Evolutionary conservation across 2,888 invertebrate species (phyloP), one percentile per base, ranked within the genome.

Genomic region (Agrotis ipsilon): DNA sequence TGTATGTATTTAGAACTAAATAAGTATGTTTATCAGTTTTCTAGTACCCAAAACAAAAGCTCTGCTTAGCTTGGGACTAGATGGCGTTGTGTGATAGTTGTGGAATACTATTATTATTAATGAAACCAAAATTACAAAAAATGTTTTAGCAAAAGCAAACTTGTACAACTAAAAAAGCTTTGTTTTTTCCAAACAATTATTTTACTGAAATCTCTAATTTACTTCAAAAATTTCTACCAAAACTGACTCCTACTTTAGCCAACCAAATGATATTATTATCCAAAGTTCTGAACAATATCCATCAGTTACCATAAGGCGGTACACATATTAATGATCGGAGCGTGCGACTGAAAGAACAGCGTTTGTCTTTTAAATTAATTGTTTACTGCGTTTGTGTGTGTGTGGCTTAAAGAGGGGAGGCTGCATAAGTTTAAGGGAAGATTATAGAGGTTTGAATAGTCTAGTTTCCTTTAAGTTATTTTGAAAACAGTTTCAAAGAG

Each of bases 301-400:
- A 69, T 80, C 73, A 69, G 76, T 67, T 59, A 72, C 77, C 62
- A 51, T 82, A 86, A 87, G 85, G 83, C 82, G 72, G 77, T 79
- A 79, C 90, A 91, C 90, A 92, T 91, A 94, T 90, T 94, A 94
- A 94, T 93, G 94, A 93, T 88, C 77, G 65, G 59, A 72, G 90
- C 86, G 89, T 92, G 93, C 87, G 90, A 87, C 80, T 92, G 93
- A 92, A 90, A 90, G 91, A 92, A 94, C 94, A 93, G 80, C 86
- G 92, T 91, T 92, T 89, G 93, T 94, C 94, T 93, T 92, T 94
- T 92, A 93, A 94, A 94, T 94, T 94, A 94, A 94, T 94, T 93
- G 91, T 88, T 83, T 62, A 58, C 11, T 27, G 24, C 54, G 54
- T 5, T 73, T 68, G 85, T 86, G 84, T 84, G 88, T 75, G 71